Evolutionary conservation across 2,888 invertebrate species (phyloP), one percentile per base, ranked within the genome.

Genomic region (Drosophila neotestacea): DNA sequence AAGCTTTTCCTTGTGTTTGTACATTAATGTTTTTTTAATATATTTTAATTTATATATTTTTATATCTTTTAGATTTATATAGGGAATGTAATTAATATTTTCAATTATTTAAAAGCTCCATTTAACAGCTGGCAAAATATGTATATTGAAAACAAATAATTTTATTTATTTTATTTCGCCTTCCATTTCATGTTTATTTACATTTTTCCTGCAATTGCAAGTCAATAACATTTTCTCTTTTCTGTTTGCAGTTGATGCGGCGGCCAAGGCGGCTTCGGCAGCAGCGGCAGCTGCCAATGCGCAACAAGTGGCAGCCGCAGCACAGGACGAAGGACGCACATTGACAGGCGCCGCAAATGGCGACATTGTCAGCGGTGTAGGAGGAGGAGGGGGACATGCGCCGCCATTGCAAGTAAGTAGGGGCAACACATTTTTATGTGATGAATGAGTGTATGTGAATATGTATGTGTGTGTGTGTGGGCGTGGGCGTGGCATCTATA

Each of bases 301-400:
- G 70, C 88, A 88, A 86, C 85, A 85, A 83, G 89, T 88, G 84
- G 77, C 90, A 73, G 87, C 76, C 48, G 88, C 90, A 27, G 93
- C 85, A 61, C 91, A 91, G 63, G 91, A 91, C 61, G 92, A 92
- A 16, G 81, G 79, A 77, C 67, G 78, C 44, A 93, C 68, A 93
- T 93, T 81, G 94, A 94, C 50, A 60, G 77, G 86, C 85, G 80
- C 84, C 56, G 95, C 94, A 74, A 95, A 95, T 90, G 95, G 95
- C 27, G 95, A 95, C 82, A 93, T 94, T 77, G 92, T 93, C 30
- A 75, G 79, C 55, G 85, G 84, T n/a, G 55, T 73, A 13, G 81
- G 80, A 41, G 77, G 73, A 41, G 54, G 54, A 22, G 58, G 38
- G 0, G 84, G 70, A 60, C 94, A 94, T 90, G 93, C 94, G 47